Percentiles rank a stretch among this genome's conserved stretches.
Evolutionary conservation across 2,888 invertebrate species (phyloP).

Genomic region (Desoria tigrina): DNA sequence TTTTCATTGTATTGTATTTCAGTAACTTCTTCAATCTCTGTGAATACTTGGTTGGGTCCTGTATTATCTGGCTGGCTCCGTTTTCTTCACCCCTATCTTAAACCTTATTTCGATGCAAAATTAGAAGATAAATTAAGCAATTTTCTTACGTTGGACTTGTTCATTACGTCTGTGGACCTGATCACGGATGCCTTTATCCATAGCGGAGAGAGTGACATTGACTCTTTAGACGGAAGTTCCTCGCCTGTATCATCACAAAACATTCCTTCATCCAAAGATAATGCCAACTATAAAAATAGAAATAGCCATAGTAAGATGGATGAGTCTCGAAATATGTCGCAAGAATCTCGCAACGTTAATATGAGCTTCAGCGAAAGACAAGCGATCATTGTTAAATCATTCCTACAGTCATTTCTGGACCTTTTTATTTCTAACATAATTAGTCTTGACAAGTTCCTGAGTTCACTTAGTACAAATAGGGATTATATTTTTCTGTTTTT

Average conservation of each 20-base stretch:
- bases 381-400: neutral
- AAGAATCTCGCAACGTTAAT: neutral
- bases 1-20: conserved; percentile 18
- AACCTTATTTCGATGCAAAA: conserved; percentile 37
- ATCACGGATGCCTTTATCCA: conserved; percentile 43
- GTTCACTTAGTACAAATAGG: conserved; percentile 26
- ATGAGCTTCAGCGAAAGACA: neutral
- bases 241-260: neutral
- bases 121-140: conserved; percentile 32
- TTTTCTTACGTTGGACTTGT: conserved; percentile 38
- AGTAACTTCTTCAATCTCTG: conserved; percentile 37
- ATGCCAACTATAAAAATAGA: neutral
- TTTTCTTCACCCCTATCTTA: conserved; percentile 42
- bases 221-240: neutral
- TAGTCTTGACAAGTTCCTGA: conserved; percentile 37
- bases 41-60: conserved; percentile 33
- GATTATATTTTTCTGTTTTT: conserved; percentile 50
- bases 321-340: neutral
- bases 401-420: conserved; percentile 25
- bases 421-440: conserved; percentile 28
- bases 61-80: conserved; percentile 41
- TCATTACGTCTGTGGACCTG: conserved; percentile 40
- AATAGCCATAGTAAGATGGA: conserved; percentile 6
- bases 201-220: conserved; percentile 7
- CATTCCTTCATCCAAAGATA: neutral